Percentiles rank a stretch among this genome's conserved stretches.
Evolutionary conservation across 1,140 invertebrate species (phyloP).

Genomic region (Plodia interpunctella): DNA sequence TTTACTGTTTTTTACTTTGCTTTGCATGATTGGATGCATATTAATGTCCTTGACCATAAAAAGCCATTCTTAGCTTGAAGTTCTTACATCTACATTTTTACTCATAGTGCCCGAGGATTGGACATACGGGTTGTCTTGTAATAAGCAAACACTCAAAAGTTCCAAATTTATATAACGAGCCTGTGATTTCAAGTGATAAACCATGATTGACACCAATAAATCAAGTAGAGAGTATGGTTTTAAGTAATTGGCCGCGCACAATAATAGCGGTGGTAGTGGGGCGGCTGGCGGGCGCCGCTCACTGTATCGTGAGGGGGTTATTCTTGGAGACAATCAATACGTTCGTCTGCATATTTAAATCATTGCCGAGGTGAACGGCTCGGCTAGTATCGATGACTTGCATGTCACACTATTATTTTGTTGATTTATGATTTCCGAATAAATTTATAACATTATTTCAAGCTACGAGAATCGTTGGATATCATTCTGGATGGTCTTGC

Average conservation of each 20-base stretch:
- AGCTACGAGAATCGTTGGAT: no score
- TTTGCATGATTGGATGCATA: no score
- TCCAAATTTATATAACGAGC: no score
- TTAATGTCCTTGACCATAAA: no score
- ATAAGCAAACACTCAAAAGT: no score
- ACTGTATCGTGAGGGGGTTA: constrained; percentile 39
- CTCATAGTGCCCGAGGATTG: no score
- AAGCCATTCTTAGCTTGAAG: no score
- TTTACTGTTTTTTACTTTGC: no score
- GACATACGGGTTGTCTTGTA: no score
- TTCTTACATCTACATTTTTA: no score
- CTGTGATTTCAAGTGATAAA: neutral
- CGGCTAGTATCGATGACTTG: neutral
- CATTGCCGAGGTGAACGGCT: constrained; percentile 51
- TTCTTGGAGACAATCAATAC: constrained; percentile 74
- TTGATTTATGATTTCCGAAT: neutral
- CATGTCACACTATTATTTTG: neutral
- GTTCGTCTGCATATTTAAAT: constrained; percentile 68
- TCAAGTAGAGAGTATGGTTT: neutral
- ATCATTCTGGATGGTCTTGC: no score
- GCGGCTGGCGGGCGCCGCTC: constrained; percentile 4
- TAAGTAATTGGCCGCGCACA: constrained; percentile 4
- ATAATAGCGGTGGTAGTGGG: constrained; percentile 11
- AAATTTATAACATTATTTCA: no score
- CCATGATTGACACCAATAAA: neutral